Conservation (phyloP, 2,888 invertebrate genomes). For the Drosophila prolongata region DNA sequence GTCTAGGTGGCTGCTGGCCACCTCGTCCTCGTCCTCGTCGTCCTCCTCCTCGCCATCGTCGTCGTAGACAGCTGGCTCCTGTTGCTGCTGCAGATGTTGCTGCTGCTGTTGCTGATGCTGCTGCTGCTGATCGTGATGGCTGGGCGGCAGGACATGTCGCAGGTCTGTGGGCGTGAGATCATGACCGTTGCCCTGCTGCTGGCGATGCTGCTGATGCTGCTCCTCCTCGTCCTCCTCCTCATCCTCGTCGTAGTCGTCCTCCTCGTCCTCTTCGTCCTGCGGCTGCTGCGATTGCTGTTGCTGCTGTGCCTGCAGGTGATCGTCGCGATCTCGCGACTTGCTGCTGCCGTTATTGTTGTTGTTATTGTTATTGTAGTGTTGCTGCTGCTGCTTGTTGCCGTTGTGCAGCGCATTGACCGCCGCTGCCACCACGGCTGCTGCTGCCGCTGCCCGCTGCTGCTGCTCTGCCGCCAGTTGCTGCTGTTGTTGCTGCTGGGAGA, state of each 20-base stretch:
- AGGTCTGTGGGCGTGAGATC: constrained; percentile 51
- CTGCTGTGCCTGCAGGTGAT: constrained; percentile 23
- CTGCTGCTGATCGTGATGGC: constrained; percentile 31
- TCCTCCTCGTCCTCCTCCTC: constrained; percentile 31
- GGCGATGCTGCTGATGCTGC: constrained; percentile 19
- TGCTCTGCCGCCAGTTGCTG: constrained; percentile 38
- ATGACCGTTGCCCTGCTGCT: constrained; percentile 37
- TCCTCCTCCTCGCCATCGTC: constrained; percentile 64
- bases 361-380: constrained; percentile 47
- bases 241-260: constrained; percentile 29
- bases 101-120: constrained; percentile 26
- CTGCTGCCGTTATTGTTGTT: constrained; percentile 37
- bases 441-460: constrained; percentile 38
- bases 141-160: constrained; percentile 43
- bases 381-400: constrained; percentile 57
- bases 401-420: constrained; percentile 64
- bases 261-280: constrained; percentile 27
- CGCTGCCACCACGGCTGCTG: constrained; percentile 59
- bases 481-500: constrained; percentile 29
- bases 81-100: constrained; percentile 29
- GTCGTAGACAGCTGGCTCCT: constrained; percentile 43
- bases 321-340: constrained; percentile 28
- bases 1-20: constrained; percentile 51
- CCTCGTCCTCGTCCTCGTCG: constrained; percentile 57
- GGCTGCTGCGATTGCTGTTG: constrained; percentile 18